phyloP scores from a whole-genome alignment of 2,113 vertebrate genomes.

The Cebidichthys violaceus region DNA sequence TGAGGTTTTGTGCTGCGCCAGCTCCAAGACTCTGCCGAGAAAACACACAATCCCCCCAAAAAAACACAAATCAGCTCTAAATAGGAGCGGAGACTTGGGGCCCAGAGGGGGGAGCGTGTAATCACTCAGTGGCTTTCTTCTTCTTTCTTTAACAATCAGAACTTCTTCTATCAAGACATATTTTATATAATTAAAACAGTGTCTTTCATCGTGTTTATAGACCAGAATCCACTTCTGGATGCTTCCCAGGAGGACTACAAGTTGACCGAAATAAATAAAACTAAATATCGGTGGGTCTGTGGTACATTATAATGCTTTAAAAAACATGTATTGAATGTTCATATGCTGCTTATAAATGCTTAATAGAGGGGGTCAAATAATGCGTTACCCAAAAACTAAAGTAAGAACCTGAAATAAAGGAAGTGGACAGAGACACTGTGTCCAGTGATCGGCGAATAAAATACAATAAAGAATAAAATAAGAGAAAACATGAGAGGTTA shows the following conservation, averaged over 20 bases:
- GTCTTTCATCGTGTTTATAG: not conserved
- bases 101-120: not conserved
- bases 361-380: not conserved
- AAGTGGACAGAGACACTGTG: not conserved
- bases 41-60: slow-evolving; percentile 11
- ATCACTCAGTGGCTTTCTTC: slow-evolving; percentile 27
- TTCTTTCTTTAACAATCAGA: not conserved
- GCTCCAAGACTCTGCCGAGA: slow-evolving; percentile 73
- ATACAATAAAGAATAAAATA: not conserved
- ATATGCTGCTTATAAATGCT: not conserved
- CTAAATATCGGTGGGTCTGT: not conserved
- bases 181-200: too few species aligned
- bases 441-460: not conserved
- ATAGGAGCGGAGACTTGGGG: not conserved
- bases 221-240: too few species aligned
- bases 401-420: not conserved
- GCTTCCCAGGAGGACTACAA: not conserved
- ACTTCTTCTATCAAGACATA: not conserved
- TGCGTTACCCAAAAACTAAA: not conserved
- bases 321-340: too few species aligned
- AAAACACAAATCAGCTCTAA: slow-evolving; percentile 36
- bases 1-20: slow-evolving; percentile 77
- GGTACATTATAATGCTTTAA: not conserved
- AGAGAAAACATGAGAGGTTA: not conserved
- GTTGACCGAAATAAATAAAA: not conserved